These are phyloP conservation scores for Epinephelus lanceolatus DNA, from an alignment of 2,113 vertebrate genomes.

Conservation along the genomic window DNA sequence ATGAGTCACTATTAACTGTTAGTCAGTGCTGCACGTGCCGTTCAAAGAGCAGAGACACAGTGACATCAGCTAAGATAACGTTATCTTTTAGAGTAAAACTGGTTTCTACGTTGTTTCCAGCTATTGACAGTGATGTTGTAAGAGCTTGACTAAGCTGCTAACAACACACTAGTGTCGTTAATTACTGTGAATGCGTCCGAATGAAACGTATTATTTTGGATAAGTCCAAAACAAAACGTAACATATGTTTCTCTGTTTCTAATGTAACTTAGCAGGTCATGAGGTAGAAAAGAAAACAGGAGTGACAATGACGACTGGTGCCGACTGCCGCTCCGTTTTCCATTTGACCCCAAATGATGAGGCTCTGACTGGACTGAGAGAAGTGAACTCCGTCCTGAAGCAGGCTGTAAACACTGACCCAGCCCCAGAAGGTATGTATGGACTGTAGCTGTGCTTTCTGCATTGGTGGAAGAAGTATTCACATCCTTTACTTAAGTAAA, in stretches of 20 bases:
- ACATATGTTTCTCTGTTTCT: background rate
- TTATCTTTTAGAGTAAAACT: background rate
- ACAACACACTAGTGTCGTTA: background rate
- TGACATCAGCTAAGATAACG: slow-evolving; percentile 32
- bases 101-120: background rate
- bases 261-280: slow-evolving; percentile 1
- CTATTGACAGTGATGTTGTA: background rate
- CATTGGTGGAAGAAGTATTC: too few relatives aligned
- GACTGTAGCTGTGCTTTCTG: background rate
- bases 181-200: background rate
- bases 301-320: slow-evolving; percentile 37
- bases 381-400: slow-evolving; percentile 60
- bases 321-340: slow-evolving; percentile 66
- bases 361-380: slow-evolving; percentile 56
- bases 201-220: background rate
- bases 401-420: slow-evolving; percentile 14
- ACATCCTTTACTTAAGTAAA: too few relatives aligned
- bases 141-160: background rate
- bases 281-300: background rate
- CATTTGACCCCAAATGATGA: slow-evolving; percentile 66
- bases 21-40: slow-evolving; percentile 28
- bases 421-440: slow-evolving; percentile 45
- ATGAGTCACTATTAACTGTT: background rate
- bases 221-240: background rate
- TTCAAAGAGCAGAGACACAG: slow-evolving; percentile 10